Evolutionary conservation across 2,888 invertebrate genomes (phyloP).

Genomic region (Drosophila birchii): DNA sequence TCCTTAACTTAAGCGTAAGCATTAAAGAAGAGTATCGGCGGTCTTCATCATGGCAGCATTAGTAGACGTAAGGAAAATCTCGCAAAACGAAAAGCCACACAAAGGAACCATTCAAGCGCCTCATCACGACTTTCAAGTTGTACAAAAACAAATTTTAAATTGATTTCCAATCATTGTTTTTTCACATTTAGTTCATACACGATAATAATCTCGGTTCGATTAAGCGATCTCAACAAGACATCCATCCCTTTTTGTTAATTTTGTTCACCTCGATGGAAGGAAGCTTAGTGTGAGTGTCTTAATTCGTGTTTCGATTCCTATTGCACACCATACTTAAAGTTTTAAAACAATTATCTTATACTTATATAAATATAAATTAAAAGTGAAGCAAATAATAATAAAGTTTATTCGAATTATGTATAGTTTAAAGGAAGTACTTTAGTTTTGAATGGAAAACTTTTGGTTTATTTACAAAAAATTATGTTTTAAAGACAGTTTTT

Average conservation of each 20-base stretch:
- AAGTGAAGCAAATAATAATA: conserved; percentile 31
- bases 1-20: conserved; percentile 62
- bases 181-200: conserved; percentile 37
- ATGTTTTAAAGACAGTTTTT: neutral
- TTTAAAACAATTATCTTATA: conserved; percentile 29
- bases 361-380: conserved; percentile 21
- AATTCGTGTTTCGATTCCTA: conserved; percentile 57
- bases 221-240: conserved; percentile 70
- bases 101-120: conserved; percentile 69
- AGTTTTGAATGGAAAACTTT: neutral
- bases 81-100: conserved; percentile 38
- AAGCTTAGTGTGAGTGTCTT: conserved; percentile 52
- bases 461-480: neutral
- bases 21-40: conserved; percentile 12
- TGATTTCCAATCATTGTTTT: conserved; percentile 36
- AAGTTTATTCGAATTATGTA: conserved; percentile 14
- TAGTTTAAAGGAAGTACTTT: neutral
- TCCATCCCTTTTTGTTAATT: conserved; percentile 55
- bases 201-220: conserved; percentile 42
- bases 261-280: conserved; percentile 54
- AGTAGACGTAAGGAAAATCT: conserved; percentile 29
- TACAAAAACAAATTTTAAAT: conserved; percentile 52
- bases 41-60: conserved; percentile 42
- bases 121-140: conserved; percentile 74
- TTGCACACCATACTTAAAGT: conserved; percentile 43